These are phyloP conservation scores for Scrobipalpa costella DNA, from an alignment of 2,888 invertebrate genomes.

Conservation along the genomic window DNA sequence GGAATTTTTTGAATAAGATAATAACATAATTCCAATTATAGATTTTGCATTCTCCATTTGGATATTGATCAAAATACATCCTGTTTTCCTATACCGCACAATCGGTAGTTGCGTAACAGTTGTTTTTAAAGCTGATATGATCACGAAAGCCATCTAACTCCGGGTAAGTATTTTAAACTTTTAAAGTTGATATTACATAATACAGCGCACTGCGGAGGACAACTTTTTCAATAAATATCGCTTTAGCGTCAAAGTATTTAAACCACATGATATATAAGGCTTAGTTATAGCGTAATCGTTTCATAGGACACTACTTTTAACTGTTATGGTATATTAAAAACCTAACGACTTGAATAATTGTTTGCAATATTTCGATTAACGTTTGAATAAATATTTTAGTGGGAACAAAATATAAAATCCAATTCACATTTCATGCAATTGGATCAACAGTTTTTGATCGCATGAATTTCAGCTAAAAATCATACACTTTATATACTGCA, in stretches of 20 bases:
- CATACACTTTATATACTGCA: too few relatives aligned
- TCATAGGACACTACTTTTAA: background rate
- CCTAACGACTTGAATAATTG: too few relatives aligned
- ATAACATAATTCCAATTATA: too few relatives aligned
- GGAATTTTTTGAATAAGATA: too few relatives aligned
- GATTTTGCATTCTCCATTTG: too few relatives aligned
- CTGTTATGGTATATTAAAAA: too few relatives aligned
- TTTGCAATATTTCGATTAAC: too few relatives aligned
- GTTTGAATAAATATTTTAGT: too few relatives aligned
- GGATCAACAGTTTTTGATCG: too few relatives aligned
- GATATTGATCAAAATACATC: background rate
- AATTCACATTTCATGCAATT: too few relatives aligned
- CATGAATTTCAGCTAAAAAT: too few relatives aligned
- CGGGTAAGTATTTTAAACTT: constrained; percentile 21
- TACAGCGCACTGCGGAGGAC: constrained; percentile 22
- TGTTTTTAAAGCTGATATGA: constrained; percentile 20
- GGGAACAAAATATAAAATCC: too few relatives aligned
- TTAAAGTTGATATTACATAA: constrained; percentile 18
- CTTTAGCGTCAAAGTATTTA: constrained; percentile 24
- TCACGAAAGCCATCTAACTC: constrained; percentile 15
- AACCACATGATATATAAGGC: constrained; percentile 16
- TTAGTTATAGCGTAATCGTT: constrained; percentile 6
- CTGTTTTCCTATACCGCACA: background rate
- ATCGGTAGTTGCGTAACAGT: constrained; percentile 1
- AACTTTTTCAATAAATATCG: constrained; percentile 30